Evolutionary conservation across 2,888 invertebrate species (phyloP).

Genomic region (Ennomos fuscantarius): DNA sequence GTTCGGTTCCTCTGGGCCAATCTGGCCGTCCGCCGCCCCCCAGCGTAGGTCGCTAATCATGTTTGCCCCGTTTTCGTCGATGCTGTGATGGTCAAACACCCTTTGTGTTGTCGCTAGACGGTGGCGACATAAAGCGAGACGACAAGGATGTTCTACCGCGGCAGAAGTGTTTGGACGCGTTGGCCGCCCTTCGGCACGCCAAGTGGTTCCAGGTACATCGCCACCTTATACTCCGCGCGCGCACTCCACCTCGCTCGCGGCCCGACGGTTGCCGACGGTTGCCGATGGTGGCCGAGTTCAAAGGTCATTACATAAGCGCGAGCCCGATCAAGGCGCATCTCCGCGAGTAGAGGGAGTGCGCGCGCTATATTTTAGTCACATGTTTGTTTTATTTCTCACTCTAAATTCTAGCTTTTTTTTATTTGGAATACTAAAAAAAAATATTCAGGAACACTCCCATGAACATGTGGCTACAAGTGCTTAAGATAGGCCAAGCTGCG

Average conservation of each 20-base stretch:
- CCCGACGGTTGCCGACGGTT: background rate
- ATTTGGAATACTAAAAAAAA: conserved; percentile 43
- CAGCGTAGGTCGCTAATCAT: conserved; percentile 47
- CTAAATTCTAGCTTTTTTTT: conserved; percentile 48
- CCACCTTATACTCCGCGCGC: conserved; percentile 75
- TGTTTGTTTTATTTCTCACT: conserved; percentile 68
- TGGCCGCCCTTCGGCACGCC: conserved; percentile 99
- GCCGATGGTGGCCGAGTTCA: no score
- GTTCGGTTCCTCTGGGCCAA: conserved; percentile 22
- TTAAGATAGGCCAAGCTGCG: conserved; percentile 66
- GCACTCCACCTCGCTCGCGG: conserved; percentile 69
- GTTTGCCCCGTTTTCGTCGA: conserved; percentile 83
- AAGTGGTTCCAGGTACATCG: conserved; percentile 99
- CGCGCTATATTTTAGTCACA: conserved; percentile 80
- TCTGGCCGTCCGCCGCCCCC: conserved; percentile 2
- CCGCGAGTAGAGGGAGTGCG: conserved; percentile 71
- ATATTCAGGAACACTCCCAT: conserved; percentile 56
- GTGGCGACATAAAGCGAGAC: conserved; percentile 88
- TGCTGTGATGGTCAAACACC: conserved; percentile 90
- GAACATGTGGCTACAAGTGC: conserved; percentile 83
- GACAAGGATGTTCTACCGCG: conserved; percentile 98
- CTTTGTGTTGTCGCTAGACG: conserved; percentile 87
- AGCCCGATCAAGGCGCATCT: no score
- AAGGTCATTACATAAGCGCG: no score
- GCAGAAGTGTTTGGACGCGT: conserved; percentile 99